Evolutionary conservation across 1,140 invertebrate species (phyloP).

Genomic region (Psix sp.): DNA sequence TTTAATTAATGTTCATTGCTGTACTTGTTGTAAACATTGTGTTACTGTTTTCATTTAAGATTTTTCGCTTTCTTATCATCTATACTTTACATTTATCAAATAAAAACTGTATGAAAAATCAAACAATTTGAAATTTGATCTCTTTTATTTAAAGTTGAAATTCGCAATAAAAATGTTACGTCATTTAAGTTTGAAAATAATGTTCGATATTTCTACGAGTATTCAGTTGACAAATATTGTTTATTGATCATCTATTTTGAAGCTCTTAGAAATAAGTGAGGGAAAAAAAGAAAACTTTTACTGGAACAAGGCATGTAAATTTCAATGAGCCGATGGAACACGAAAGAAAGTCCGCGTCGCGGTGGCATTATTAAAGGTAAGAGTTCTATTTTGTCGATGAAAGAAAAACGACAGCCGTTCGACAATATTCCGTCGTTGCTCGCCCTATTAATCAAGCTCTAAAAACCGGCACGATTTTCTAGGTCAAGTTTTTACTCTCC

Average conservation of each 20-base stretch:
- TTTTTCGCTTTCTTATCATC: conserved; percentile 6
- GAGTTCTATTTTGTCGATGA: conserved; percentile 32
- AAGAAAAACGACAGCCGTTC: conserved; percentile 28
- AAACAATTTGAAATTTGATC: no score
- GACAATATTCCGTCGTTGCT: conserved; percentile 32
- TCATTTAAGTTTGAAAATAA: no score
- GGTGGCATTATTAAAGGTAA: conserved; percentile 37
- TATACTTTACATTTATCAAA: no score
- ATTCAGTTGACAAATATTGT: no score
- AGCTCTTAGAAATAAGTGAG: conserved; percentile 7
- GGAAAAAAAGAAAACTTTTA: conserved; percentile 27
- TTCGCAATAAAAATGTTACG: no score
- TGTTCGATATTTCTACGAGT: no score
- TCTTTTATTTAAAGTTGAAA: no score
- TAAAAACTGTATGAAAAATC: no score
- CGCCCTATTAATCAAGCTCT: conserved; percentile 56
- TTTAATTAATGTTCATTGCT: conserved; percentile 14
- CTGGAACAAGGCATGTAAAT: conserved; percentile 30
- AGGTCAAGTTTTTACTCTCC: conserved; percentile 47
- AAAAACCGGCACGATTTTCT: conserved; percentile 44
- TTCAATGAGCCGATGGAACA: conserved; percentile 14
- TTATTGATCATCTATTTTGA: no score
- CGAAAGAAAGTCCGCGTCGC: conserved; percentile 32
- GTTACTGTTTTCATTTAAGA: conserved; percentile 12
- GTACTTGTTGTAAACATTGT: conserved; percentile 9